These are phyloP conservation scores for Hemibates koningsi DNA, from an alignment of 2,113 vertebrate genomes.

Conservation along the genomic window DNA sequence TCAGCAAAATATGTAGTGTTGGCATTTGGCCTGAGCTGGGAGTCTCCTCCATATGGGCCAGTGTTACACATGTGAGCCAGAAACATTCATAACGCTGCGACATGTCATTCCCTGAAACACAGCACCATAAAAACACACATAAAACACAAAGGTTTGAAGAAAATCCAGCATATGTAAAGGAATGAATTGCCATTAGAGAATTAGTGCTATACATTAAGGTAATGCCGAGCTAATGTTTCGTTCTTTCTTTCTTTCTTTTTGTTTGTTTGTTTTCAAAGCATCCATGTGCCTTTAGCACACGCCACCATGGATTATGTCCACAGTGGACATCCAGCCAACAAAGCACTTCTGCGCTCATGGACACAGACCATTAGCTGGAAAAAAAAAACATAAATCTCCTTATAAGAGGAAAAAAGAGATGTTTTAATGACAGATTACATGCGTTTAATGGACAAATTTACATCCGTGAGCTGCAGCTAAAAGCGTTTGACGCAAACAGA, in stretches of 20 bases:
- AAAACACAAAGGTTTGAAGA: slow-evolving; percentile 42
- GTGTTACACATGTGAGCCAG: neutral
- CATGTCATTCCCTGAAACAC: neutral
- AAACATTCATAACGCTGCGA: neutral
- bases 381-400: slow-evolving; percentile 47
- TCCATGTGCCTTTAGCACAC: slow-evolving; percentile 31
- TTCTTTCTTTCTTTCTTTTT: neutral
- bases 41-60: neutral
- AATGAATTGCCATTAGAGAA: slow-evolving; percentile 20
- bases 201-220: slow-evolving; percentile 27
- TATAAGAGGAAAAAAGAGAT: slow-evolving; percentile 46
- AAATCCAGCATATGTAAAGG: slow-evolving; percentile 55
- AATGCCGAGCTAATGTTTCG: slow-evolving; percentile 40
- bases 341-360: slow-evolving; percentile 44
- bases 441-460: slow-evolving; percentile 56
- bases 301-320: slow-evolving; percentile 44
- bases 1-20: neutral
- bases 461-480: slow-evolving; percentile 37
- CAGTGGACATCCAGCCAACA: slow-evolving; percentile 46
- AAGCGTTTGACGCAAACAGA: slow-evolving; percentile 37
- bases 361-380: slow-evolving; percentile 42
- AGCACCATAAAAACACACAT: neutral
- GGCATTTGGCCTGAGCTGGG: neutral
- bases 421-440: slow-evolving; percentile 58
- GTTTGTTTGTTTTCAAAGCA: neutral